A percentile compares a stretch with the other conserved stretches of the same genome.
Conservation (phyloP, 2,797 vertebrate genomes). For the Hypotaenidia okinawae region DNA sequence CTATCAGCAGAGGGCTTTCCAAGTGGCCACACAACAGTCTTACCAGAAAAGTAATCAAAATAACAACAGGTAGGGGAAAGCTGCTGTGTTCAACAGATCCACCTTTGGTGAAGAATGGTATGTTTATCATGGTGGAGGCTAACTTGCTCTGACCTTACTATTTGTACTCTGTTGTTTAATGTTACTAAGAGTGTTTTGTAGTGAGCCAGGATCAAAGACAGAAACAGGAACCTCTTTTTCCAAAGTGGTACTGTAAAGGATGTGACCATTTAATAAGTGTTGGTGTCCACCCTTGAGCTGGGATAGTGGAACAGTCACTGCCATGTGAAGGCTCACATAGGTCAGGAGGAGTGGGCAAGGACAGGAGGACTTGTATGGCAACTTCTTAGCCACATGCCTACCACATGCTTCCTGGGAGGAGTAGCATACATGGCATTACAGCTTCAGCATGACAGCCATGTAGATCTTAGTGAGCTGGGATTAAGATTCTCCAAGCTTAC, state of each 20-base stretch:
- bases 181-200: background rate
- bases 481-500: background rate
- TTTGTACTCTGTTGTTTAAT: background rate
- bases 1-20: background rate
- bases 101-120: background rate
- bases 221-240: background rate
- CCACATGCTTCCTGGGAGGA: background rate
- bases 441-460: background rate
- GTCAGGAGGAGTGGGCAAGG: background rate
- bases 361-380: background rate
- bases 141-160: background rate
- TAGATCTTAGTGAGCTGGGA: background rate
- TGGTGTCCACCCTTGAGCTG: background rate
- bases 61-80: background rate
- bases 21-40: background rate
- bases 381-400: background rate
- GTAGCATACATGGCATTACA: accelerated
- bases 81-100: background rate
- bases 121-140: background rate
- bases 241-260: background rate
- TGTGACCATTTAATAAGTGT: accelerated
- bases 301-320: background rate
- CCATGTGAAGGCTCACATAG: accelerated
- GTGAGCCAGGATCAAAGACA: background rate
- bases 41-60: background rate